Conservation (phyloP, 1,140 invertebrate species). For the Arctopsyche grandis region DNA sequence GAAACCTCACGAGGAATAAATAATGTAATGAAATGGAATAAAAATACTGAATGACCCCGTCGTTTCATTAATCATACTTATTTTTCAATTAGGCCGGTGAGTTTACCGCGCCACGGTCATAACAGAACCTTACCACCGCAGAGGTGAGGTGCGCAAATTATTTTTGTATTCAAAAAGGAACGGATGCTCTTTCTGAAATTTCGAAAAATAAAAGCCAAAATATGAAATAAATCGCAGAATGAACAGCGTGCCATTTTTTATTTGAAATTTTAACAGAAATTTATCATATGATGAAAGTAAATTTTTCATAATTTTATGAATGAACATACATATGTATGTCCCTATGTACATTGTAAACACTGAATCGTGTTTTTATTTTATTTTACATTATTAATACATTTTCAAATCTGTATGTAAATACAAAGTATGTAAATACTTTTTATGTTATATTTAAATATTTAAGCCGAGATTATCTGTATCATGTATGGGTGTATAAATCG, state of each 20-base stretch:
- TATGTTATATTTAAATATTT: too few species aligned
- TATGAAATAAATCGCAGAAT: slow-evolving; percentile 4
- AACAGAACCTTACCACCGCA: neutral
- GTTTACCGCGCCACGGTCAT: slow-evolving; percentile 30
- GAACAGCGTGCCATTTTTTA: slow-evolving; percentile 17
- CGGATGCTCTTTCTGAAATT: slow-evolving; percentile 29
- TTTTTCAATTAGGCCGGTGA: slow-evolving; percentile 50
- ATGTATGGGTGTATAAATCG: too few species aligned
- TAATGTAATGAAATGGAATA: slow-evolving; percentile 46
- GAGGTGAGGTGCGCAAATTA: slow-evolving; percentile 34
- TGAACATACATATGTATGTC: too few species aligned
- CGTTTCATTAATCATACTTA: slow-evolving; percentile 51
- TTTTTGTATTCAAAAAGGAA: slow-evolving; percentile 32
- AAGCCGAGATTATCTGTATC: too few species aligned
- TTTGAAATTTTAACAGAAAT: too few species aligned
- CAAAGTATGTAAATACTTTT: too few species aligned
- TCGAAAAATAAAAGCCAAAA: neutral
- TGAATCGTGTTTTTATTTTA: too few species aligned
- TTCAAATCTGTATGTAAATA: too few species aligned
- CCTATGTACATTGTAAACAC: too few species aligned
- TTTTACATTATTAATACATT: too few species aligned
- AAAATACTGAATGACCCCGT: slow-evolving; percentile 37
- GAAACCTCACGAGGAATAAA: slow-evolving; percentile 27
- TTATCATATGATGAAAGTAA: too few species aligned
- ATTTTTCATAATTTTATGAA: too few species aligned